Percentiles rank a stretch among this genome's conserved stretches.
Evolutionary conservation across 2,113 vertebrate species (phyloP).

Genomic region (Pyxicephalus adspersus): DNA sequence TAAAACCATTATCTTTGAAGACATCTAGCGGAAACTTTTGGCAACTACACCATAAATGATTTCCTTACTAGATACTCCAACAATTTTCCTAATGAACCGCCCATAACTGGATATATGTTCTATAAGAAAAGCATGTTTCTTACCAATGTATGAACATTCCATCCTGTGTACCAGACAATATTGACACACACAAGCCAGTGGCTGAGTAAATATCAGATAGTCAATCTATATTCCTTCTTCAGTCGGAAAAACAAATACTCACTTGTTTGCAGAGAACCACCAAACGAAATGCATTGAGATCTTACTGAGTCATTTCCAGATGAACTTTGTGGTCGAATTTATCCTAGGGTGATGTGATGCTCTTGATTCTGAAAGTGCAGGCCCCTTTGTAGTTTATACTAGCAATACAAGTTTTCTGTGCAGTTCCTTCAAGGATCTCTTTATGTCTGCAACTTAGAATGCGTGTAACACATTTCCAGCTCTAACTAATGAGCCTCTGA

Average conservation of each 20-base stretch:
- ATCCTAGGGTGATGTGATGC: background rate
- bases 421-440: background rate
- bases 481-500: too few relatives aligned
- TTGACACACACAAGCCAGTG: background rate
- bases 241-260: background rate
- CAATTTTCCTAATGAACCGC: background rate
- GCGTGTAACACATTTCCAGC: too few relatives aligned
- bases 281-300: background rate
- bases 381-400: background rate
- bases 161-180: background rate
- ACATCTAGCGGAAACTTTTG: conserved; percentile 77
- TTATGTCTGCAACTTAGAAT: background rate
- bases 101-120: background rate
- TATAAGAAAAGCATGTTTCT: background rate
- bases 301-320: background rate
- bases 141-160: background rate
- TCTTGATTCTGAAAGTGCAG: background rate
- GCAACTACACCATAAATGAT: conserved; percentile 68
- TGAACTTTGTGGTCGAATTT: background rate
- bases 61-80: conserved; percentile 40
- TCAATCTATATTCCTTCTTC: background rate
- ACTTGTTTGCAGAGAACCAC: conserved; percentile 7
- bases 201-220: conserved; percentile 10
- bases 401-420: background rate
- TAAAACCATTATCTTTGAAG: conserved; percentile 71